These are phyloP conservation scores for Cercopithecus mona DNA, from an alignment of 2,113 vertebrate genomes.

Conservation along the genomic window DNA sequence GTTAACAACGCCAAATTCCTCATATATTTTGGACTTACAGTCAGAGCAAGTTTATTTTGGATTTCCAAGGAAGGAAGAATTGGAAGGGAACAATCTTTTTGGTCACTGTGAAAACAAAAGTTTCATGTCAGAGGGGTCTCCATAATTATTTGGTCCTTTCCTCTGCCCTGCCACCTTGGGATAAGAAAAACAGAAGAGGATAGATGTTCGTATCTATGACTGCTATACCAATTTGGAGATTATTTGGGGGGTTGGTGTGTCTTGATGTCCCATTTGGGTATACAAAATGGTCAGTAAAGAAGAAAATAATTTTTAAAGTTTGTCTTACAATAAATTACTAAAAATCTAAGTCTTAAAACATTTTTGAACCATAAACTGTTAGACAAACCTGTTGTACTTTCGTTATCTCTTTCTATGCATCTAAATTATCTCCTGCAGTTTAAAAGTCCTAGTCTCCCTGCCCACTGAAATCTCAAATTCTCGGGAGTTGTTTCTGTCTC, in stretches of 20 bases:
- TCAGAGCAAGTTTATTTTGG: not conserved
- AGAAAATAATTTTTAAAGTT: not conserved
- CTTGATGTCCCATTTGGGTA: not conserved
- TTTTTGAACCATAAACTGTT: slow-evolving; percentile 3
- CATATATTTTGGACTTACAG: slow-evolving; percentile 17
- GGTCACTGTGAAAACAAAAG: not conserved
- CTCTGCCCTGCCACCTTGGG: not conserved
- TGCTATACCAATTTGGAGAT: not conserved
- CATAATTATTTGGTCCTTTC: not conserved
- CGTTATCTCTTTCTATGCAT: not conserved
- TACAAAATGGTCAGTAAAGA: not conserved
- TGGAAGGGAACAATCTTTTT: not conserved
- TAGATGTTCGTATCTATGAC: not conserved
- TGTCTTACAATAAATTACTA: slow-evolving; percentile 16
- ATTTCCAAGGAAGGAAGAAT: not conserved
- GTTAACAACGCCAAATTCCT: not conserved
- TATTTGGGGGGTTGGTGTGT: not conserved
- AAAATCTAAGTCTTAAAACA: not conserved
- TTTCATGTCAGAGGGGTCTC: not conserved
- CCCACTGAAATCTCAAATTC: not conserved
- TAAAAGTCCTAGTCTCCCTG: not conserved
- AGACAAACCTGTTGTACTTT: slow-evolving; percentile 1
- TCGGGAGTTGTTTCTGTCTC: not conserved
- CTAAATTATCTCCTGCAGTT: not conserved
- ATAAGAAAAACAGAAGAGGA: slow-evolving; percentile 1